Conservation (phyloP, 1,140 invertebrate genomes). For the Pomacea maculata region DNA sequence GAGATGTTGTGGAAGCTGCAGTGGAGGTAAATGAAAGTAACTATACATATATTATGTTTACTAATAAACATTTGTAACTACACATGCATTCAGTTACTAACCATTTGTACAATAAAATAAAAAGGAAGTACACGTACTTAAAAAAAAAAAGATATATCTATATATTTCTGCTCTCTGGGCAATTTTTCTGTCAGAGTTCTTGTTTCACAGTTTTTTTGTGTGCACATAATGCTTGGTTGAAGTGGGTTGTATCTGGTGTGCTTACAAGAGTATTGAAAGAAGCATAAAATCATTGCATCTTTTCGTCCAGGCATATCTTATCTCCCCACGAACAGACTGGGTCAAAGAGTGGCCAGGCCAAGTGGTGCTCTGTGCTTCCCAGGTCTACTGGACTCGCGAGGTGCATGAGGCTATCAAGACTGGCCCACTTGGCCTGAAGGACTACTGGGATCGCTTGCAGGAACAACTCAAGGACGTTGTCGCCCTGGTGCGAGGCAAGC, state of each 20-base stretch:
- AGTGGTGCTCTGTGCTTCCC: conserved; percentile 65
- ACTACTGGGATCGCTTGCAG: conserved; percentile 57
- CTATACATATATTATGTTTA: neutral
- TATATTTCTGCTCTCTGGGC: no score
- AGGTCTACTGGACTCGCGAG: conserved; percentile 66
- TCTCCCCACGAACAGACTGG: conserved; percentile 62
- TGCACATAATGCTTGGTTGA: neutral
- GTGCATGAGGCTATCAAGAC: conserved; percentile 61
- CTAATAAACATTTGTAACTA: neutral
- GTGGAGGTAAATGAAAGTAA: conserved; percentile 46
- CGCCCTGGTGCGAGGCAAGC: conserved; percentile 65
- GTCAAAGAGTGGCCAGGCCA: conserved; percentile 67
- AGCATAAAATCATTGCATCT: no score
- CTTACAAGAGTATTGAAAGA: no score
- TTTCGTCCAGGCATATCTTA: conserved; percentile 54
- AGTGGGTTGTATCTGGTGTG: neutral
- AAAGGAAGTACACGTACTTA: no score
- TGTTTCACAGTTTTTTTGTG: neutral
- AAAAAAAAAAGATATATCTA: no score
- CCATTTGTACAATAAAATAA: no score
- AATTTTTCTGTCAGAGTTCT: no score
- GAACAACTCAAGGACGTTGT: conserved; percentile 63
- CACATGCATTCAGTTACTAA: no score
- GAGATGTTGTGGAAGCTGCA: conserved; percentile 60
- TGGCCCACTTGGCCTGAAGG: conserved; percentile 54